Conservation (phyloP, 2,113 vertebrate genomes). For the Pleuronectes platessa region DNA sequence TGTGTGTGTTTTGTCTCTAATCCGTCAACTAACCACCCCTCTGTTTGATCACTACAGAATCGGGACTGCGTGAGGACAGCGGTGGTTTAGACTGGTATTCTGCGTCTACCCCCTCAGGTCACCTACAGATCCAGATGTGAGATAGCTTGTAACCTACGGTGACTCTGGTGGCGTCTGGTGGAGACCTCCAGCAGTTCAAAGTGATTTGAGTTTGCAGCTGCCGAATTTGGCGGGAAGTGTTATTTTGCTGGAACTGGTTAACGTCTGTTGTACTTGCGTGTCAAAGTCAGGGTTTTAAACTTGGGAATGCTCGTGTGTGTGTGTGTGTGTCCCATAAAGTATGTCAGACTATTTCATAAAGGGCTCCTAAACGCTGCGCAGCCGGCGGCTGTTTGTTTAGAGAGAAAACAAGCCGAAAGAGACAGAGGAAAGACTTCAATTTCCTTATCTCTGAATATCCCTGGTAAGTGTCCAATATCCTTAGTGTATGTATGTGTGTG, state of each 20-base stretch:
- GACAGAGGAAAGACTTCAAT: slow-evolving; percentile 76
- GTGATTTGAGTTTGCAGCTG: slow-evolving; percentile 50
- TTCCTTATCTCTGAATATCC: slow-evolving; percentile 79
- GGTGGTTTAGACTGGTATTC: slow-evolving; percentile 36
- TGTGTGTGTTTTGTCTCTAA: slow-evolving; percentile 12
- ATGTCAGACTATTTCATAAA: slow-evolving; percentile 70
- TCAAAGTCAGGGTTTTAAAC: slow-evolving; percentile 10
- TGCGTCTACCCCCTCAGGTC: slow-evolving; percentile 52
- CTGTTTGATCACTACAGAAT: slow-evolving; percentile 41
- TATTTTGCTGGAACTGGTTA: slow-evolving; percentile 52
- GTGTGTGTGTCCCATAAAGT: slow-evolving; percentile 35
- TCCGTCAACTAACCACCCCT: slow-evolving; percentile 25
- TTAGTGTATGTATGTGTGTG: slow-evolving; percentile 18
- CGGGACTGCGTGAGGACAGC: slow-evolving; percentile 25
- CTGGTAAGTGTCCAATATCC: slow-evolving; percentile 78
- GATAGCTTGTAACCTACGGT: slow-evolving; percentile 52
- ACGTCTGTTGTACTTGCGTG: slow-evolving; percentile 33
- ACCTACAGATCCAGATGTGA: slow-evolving; percentile 65
- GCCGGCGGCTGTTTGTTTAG: slow-evolving; percentile 66
- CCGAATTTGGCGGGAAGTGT: slow-evolving; percentile 50
- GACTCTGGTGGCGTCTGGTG: slow-evolving; percentile 42
- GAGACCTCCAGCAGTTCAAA: slow-evolving; percentile 61
- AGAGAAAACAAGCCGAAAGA: slow-evolving; percentile 74
- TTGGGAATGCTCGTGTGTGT: slow-evolving; percentile 6
- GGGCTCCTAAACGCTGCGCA: slow-evolving; percentile 51